Conservation (phyloP, 2,888 invertebrate genomes). For the Atrina japonica region DNA sequence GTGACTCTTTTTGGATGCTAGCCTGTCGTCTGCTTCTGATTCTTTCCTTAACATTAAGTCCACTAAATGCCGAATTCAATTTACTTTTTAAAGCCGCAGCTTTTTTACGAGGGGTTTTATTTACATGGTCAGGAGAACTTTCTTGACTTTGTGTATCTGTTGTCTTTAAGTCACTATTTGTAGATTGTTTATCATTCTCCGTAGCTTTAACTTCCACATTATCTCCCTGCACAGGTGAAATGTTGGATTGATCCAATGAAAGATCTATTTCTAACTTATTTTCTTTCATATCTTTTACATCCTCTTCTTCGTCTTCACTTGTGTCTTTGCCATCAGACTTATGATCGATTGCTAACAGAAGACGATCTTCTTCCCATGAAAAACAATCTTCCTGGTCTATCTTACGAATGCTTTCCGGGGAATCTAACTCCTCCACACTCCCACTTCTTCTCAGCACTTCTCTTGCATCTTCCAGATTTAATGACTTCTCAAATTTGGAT, state of each 20-base stretch:
- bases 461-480: constrained; percentile 42
- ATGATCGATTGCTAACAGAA: constrained; percentile 70
- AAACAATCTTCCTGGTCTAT: constrained; percentile 76
- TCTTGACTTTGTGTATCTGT: no score
- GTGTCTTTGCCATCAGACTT: constrained; percentile 16
- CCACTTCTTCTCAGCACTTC: constrained; percentile 40
- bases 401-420: constrained; percentile 73
- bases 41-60: constrained; percentile 50
- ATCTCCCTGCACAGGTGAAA: no score
- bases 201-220: no score
- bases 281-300: neutral
- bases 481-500: constrained; percentile 42
- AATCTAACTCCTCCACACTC: constrained; percentile 70
- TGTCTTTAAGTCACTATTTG: no score
- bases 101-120: constrained; percentile 53
- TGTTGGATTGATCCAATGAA: no score
- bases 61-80: constrained; percentile 66
- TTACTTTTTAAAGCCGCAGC: constrained; percentile 62
- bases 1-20: constrained; percentile 39
- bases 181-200: constrained; percentile 11
- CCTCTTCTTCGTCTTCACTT: constrained; percentile 31
- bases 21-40: constrained; percentile 14
- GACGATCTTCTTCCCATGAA: constrained; percentile 76
- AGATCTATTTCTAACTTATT: no score
- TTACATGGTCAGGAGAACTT: constrained; percentile 8